These are phyloP conservation scores for Musca vetustissima DNA, from an alignment of 1,140 invertebrate species.

Conservation along the genomic window DNA sequence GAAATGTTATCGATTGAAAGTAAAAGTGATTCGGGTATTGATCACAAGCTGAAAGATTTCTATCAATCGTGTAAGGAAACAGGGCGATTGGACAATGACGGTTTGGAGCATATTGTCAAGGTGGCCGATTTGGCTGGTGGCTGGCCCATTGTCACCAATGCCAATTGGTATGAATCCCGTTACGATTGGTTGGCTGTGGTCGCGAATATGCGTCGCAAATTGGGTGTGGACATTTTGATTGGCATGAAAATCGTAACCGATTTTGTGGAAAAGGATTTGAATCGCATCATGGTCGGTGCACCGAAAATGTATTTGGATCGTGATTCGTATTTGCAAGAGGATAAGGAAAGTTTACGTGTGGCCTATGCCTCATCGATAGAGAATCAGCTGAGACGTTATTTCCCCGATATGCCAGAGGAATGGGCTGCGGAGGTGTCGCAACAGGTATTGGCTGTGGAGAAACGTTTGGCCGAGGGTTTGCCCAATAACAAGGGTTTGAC, in stretches of 20 bases:
- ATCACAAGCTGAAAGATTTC: slow-evolving; percentile 73
- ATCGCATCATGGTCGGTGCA: slow-evolving; percentile 45
- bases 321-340: slow-evolving; percentile 34
- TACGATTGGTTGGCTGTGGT: slow-evolving; percentile 48
- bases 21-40: slow-evolving; percentile 37
- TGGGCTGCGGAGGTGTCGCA: slow-evolving; percentile 42
- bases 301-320: slow-evolving; percentile 38
- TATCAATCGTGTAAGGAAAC: slow-evolving; percentile 78
- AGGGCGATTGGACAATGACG: slow-evolving; percentile 32
- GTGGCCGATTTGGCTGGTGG: slow-evolving; percentile 44
- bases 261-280: slow-evolving; percentile 43
- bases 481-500: slow-evolving; percentile 40
- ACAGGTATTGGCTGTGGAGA: slow-evolving; percentile 42
- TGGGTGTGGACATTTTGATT: slow-evolving; percentile 47
- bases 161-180: slow-evolving; percentile 45
- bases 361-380: slow-evolving; percentile 34
- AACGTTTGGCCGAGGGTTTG: slow-evolving; percentile 44
- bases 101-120: slow-evolving; percentile 33
- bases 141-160: slow-evolving; percentile 42
- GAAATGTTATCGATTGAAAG: slow-evolving; percentile 42
- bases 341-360: slow-evolving; percentile 28
- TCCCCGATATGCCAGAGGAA: slow-evolving; percentile 36
- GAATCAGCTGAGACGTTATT: slow-evolving; percentile 39
- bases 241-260: slow-evolving; percentile 45
- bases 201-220: slow-evolving; percentile 36